Conservation (phyloP, 2,797 vertebrate genomes). For the Rhinichthys osculus region DNA sequence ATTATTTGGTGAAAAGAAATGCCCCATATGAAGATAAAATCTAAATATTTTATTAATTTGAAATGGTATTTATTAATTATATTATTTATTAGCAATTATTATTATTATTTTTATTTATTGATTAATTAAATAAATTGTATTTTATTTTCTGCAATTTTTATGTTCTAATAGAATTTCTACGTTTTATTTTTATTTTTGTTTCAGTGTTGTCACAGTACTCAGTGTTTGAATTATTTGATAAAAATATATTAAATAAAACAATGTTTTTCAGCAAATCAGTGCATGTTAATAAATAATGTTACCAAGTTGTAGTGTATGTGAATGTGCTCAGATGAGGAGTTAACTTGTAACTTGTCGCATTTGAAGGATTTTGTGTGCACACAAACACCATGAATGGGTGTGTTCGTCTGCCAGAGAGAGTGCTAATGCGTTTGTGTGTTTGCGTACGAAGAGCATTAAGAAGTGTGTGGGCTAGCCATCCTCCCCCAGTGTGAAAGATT, state of each 20-base stretch:
- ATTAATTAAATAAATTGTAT: not conserved
- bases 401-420: constrained; percentile 13
- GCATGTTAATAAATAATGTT: not conserved
- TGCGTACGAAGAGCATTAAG: constrained; percentile 68
- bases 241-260: not conserved
- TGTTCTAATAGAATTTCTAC: not conserved
- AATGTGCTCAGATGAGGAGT: constrained; percentile 34
- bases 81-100: not conserved
- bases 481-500: constrained; percentile 64
- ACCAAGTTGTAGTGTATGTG: constrained; percentile 25
- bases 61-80: not conserved
- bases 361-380: constrained; percentile 2
- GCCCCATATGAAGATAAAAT: not conserved
- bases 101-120: not conserved
- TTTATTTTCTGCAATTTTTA: not conserved
- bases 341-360: not conserved
- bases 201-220: not conserved
- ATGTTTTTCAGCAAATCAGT: not conserved
- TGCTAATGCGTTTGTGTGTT: constrained; percentile 42
- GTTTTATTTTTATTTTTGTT: not conserved
- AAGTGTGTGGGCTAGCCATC: constrained; percentile 68
- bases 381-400: constrained; percentile 12
- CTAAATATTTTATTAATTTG: not conserved
- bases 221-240: not conserved
- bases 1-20: not conserved